phyloP scores from a whole-genome alignment of 2,888 invertebrate species.

The Merodon equestris region DNA sequence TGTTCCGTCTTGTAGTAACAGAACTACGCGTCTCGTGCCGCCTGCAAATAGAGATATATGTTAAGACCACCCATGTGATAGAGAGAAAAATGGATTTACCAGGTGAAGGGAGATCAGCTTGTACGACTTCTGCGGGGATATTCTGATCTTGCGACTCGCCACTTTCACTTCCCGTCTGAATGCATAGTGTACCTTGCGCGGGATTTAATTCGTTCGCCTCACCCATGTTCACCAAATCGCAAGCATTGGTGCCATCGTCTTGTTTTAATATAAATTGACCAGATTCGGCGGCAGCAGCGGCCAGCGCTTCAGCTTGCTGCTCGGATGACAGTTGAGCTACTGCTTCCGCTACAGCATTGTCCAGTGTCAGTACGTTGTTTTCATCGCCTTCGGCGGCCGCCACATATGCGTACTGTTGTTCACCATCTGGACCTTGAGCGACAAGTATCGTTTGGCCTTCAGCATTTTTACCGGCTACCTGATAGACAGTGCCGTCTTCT shows the following conservation, averaged over 20 bases:
- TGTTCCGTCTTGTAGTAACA: slow-evolving; percentile 91
- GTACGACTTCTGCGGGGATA: slow-evolving; percentile 91
- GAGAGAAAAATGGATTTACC: no score
- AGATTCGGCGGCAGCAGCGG: slow-evolving; percentile 72
- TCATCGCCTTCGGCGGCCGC: slow-evolving; percentile 83
- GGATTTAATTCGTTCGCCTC: slow-evolving; percentile 73
- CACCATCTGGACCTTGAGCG: slow-evolving; percentile 87
- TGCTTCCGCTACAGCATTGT: slow-evolving; percentile 78
- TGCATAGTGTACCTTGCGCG: slow-evolving; percentile 70
- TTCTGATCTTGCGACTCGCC: slow-evolving; percentile 83
- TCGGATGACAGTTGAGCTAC: slow-evolving; percentile 76
- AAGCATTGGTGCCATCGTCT: slow-evolving; percentile 71
- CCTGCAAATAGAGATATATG: slow-evolving; percentile 80
- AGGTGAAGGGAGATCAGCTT: slow-evolving; percentile 90
- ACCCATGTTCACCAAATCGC: slow-evolving; percentile 73
- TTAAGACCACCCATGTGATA: no score
- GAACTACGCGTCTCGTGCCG: slow-evolving; percentile 89
- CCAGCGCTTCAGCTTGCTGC: slow-evolving; percentile 73
- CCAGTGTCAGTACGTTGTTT: slow-evolving; percentile 79
- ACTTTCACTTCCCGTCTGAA: slow-evolving; percentile 73
- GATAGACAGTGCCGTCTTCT: slow-evolving; percentile 85
- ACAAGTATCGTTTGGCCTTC: slow-evolving; percentile 88
- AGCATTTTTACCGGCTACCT: slow-evolving; percentile 89
- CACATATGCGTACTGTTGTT: slow-evolving; percentile 85
- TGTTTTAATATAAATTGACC: slow-evolving; percentile 76